Percentiles rank a stretch among this genome's conserved stretches.
Conservation (phyloP, 2,888 invertebrate species). For the Perizoma affinitatum region DNA sequence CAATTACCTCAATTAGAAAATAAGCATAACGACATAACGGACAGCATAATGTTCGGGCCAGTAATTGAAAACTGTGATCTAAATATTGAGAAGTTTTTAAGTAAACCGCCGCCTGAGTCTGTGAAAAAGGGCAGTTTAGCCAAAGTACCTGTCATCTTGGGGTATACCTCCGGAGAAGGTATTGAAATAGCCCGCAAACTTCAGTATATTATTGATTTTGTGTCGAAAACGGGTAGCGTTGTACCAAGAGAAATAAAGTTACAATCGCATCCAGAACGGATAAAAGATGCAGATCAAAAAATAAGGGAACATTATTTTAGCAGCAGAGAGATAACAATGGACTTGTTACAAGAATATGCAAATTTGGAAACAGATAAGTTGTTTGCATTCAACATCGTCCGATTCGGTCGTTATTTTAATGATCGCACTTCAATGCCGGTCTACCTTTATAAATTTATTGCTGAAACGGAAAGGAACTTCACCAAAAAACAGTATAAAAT, state of each 20-base stretch:
- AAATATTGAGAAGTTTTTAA: slow-evolving; percentile 61
- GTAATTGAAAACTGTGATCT: slow-evolving; percentile 68
- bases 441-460: slow-evolving; percentile 67
- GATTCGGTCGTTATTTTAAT: slow-evolving; percentile 65
- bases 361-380: slow-evolving; percentile 65
- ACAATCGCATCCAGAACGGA: slow-evolving; percentile 52
- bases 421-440: slow-evolving; percentile 51
- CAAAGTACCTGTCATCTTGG: slow-evolving; percentile 70
- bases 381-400: slow-evolving; percentile 66
- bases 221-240: slow-evolving; percentile 56
- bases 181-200: slow-evolving; percentile 70
- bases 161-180: slow-evolving; percentile 75
- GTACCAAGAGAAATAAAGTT: slow-evolving; percentile 74
- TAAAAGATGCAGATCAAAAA: slow-evolving; percentile 54
- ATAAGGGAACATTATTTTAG: slow-evolving; percentile 69
- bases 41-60: slow-evolving; percentile 69
- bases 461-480: slow-evolving; percentile 71
- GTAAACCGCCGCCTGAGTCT: slow-evolving; percentile 56
- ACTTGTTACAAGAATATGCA: slow-evolving; percentile 57
- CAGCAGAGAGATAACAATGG: slow-evolving; percentile 51
- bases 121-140: slow-evolving; percentile 58
- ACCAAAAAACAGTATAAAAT: slow-evolving; percentile 68
- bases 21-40: slow-evolving; percentile 58
- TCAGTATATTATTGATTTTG: slow-evolving; percentile 45
- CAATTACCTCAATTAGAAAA: slow-evolving; percentile 60